Evolutionary conservation across 2,888 invertebrate genomes (phyloP).

Genomic region (Chrysolina oricalcia): DNA sequence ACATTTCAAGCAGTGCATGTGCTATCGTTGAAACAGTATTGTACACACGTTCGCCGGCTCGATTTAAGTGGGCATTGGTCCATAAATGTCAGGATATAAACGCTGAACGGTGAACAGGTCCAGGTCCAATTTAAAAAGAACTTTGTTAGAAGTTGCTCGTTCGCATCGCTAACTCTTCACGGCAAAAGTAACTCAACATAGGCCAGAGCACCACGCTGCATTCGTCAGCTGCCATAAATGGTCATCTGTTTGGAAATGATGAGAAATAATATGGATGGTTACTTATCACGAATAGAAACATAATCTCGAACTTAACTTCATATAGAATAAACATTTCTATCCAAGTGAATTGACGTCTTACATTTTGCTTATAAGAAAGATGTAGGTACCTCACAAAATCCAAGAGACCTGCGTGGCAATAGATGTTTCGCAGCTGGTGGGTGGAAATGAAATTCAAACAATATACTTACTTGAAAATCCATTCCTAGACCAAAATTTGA

Average conservation of each 20-base stretch:
- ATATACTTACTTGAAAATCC: too few relatives aligned
- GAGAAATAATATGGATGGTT: constrained; percentile 21
- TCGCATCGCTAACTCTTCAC: constrained; percentile 33
- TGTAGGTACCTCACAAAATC: too few relatives aligned
- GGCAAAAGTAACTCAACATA: constrained; percentile 33
- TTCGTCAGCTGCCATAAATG: constrained; percentile 42
- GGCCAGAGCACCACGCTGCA: constrained; percentile 34
- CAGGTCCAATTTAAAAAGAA: constrained; percentile 60
- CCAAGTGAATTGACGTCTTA: too few relatives aligned
- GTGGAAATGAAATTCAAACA: too few relatives aligned
- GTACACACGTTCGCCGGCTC: constrained; percentile 65
- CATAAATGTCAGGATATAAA: constrained; percentile 68
- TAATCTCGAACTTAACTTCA: too few relatives aligned
- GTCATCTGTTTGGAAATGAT: constrained; percentile 44
- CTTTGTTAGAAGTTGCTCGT: constrained; percentile 38
- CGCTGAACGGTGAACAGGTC: constrained; percentile 61
- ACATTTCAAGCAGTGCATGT: constrained; percentile 65
- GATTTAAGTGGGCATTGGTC: constrained; percentile 66
- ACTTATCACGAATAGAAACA: constrained; percentile 12
- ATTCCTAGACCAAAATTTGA: too few relatives aligned
- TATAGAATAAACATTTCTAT: too few relatives aligned
- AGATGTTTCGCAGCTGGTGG: too few relatives aligned
- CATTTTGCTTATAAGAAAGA: too few relatives aligned
- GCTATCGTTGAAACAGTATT: constrained; percentile 60
- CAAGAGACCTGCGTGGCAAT: too few relatives aligned